phyloP scores from a whole-genome alignment of 2,113 vertebrate genomes.

The Percopsis transmontana region DNA sequence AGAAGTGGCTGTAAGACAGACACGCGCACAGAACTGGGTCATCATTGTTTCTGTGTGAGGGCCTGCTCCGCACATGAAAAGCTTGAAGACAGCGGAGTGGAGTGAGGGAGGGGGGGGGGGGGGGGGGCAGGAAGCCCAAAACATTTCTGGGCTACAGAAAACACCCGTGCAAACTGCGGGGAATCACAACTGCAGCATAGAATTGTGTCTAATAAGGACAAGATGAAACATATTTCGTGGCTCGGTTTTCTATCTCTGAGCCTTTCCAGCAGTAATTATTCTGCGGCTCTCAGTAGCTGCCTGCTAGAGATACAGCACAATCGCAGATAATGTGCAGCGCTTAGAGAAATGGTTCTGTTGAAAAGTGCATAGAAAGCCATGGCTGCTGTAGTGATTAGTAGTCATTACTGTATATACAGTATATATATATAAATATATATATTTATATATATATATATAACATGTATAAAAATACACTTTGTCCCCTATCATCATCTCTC shows the following conservation, averaged over 20 bases:
- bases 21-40: slow-evolving; percentile 76
- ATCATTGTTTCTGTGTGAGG: slow-evolving; percentile 69
- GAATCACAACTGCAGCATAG: slow-evolving; percentile 43
- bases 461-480: slow-evolving; percentile 9
- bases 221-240: slow-evolving; percentile 69
- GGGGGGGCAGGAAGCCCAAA: slow-evolving; percentile 44
- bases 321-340: slow-evolving; percentile 9
- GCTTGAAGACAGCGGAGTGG: slow-evolving; percentile 57
- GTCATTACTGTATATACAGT: too few species aligned
- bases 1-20: slow-evolving; percentile 72
- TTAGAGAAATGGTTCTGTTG: slow-evolving; percentile 20
- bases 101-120: slow-evolving; percentile 18
- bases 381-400: slow-evolving; percentile 25
- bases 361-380: slow-evolving; percentile 34
- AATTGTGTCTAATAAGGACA: slow-evolving; percentile 64
- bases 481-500: not conserved
- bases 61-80: slow-evolving; percentile 70
- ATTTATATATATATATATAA: not conserved
- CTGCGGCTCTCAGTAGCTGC: slow-evolving; percentile 6
- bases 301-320: slow-evolving; percentile 14
- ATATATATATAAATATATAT: not conserved
- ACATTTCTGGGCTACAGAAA: slow-evolving; percentile 67
- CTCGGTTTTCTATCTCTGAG: slow-evolving; percentile 46
- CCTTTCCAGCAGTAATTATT: slow-evolving; percentile 35
- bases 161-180: slow-evolving; percentile 43